Base-by-base conservation (phyloP, 2,113 vertebrate genomes). In the Enhydra lutris region DNA sequence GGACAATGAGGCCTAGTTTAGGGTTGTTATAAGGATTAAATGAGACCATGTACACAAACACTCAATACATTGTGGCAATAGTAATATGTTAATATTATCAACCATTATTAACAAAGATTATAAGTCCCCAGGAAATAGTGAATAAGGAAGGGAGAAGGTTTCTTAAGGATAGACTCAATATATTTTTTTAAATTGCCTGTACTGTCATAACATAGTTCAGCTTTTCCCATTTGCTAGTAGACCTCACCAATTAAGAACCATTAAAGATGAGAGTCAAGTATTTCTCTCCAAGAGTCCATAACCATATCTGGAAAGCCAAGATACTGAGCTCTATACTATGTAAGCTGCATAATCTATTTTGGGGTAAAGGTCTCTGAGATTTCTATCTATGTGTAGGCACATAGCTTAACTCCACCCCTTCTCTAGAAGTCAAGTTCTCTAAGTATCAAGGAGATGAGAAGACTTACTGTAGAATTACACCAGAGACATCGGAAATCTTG, bases 401-500 rank as follows among this genome's bases (percentile, higher is more conserved):
- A 83, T 9, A 88, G 12, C 42, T 96, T 76, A 42, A 94, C 65
- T 21, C 50, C 73, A 96, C 67, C 52, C 39, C 74, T 55, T 83
- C 36, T 76, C 84, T 59, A 90, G 34, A 92, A 88, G 29, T 61
- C 34, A 89, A 52, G 7, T 90, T 96, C 47, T 93, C 74, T 65
- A 95, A 82, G 15, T 69, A 63, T 50, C 79, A 92, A 97, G 9
- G 83, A 89, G 2, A 95, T 82, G 69, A 55, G 50, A 59, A 82
- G 94, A 89, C 31, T 97, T 96, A 98, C 98, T 45, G 67, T 97
- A 78, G 88, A 92, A 63, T 95, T 80, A 39, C 98, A 98, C 98
- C 98, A 98, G 23, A 98, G 86, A 55, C 98, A 98, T 20, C 94
- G 95, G 73, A 97, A 98, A 55, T 97, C 97, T 95, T 96, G 98